Evolutionary conservation across 1,140 invertebrate species (phyloP), one percentile per base, ranked within the genome.

Genomic region (Philaenus spumarius): DNA sequence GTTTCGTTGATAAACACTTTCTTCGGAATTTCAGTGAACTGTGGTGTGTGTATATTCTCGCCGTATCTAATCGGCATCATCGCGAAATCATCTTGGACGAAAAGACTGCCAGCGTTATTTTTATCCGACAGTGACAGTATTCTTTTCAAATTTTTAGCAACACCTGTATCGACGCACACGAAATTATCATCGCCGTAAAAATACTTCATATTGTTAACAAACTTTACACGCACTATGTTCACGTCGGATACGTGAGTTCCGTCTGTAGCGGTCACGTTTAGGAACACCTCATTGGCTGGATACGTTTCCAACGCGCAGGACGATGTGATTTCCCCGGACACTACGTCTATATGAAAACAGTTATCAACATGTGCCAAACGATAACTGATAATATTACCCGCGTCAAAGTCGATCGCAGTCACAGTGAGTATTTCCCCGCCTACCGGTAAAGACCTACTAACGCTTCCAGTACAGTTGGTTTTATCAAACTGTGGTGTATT

Each of bases 361-460:
- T 88, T 85, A 72, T 94, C 95, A 0, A 92, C 90, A 11, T 88
- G 84, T 1, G 90, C 84, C 14, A 95, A 82, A 3, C 85, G 78
- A 72, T 97, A 97, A 14, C 82, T 87, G 46, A 97, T 89, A 4
- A 89, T 83, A 69, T 91, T 91, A 0, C 86, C 89, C 1, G 83
- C 80, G 72, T 97, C 94, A 65, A 95, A 90, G 74, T 97, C 94
- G 57, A 97, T 87, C 0, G 94, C 95, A 0, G 92, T 91, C 17
- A 97, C 77, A 0, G 89, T 90, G 15, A 94, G 82, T 15, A 97
- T 81, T 71, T 93, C 89, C 1, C 85, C 80, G 0, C 88, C 88
- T 45, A 91, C 83, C 1, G 85, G 79, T 4, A 35, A 2, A 61
- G 85, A 82, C 14, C 89, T 77, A 0, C 87, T 82, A 39, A 97